phyloP scores from a whole-genome alignment of 2,797 vertebrate species.

The Oryzias sinensis region DNA sequence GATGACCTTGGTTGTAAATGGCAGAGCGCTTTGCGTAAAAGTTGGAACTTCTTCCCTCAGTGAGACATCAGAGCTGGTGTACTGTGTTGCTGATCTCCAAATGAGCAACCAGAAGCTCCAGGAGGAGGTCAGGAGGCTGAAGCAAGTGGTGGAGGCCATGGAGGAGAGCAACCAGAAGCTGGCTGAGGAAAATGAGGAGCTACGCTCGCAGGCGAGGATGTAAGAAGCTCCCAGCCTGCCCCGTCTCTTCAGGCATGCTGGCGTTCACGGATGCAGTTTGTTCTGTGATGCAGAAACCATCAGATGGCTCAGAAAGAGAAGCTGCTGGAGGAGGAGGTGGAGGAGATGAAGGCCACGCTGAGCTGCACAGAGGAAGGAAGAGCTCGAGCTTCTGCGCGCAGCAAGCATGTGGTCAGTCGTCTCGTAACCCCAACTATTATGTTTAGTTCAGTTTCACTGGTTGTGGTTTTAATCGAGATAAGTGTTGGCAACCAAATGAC shows the following conservation, averaged over 20 bases:
- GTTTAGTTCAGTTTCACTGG: not conserved
- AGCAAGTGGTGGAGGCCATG: constrained; percentile 78
- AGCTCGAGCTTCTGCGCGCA: constrained; percentile 72
- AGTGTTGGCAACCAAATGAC: not conserved
- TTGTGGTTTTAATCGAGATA: not conserved
- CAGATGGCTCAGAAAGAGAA: constrained; percentile 82
- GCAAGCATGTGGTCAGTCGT: constrained; percentile 82
- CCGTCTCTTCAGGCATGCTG: fast-evolving
- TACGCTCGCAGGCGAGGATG: constrained; percentile 79
- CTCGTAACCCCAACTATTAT: not conserved
- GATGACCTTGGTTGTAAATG: not conserved
- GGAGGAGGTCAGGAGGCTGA: constrained; percentile 85
- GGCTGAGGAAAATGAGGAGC: constrained; percentile 79
- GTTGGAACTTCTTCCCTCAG: constrained; percentile 60
- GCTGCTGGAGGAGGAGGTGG: constrained; percentile 88
- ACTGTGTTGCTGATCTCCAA: constrained; percentile 84
- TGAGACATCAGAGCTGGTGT: constrained; percentile 87
- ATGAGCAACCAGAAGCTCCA: constrained; percentile 87
- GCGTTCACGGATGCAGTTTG: not conserved
- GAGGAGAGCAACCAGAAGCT: constrained; percentile 86
- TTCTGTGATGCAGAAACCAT: constrained; percentile 75
- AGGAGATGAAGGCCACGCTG: constrained; percentile 85
- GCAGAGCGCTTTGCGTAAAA: not conserved
- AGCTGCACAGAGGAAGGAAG: constrained; percentile 81
- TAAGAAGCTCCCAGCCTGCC: constrained; percentile 40